Conservation (phyloP, 2,888 invertebrate species). For the Catocala sponsa region DNA sequence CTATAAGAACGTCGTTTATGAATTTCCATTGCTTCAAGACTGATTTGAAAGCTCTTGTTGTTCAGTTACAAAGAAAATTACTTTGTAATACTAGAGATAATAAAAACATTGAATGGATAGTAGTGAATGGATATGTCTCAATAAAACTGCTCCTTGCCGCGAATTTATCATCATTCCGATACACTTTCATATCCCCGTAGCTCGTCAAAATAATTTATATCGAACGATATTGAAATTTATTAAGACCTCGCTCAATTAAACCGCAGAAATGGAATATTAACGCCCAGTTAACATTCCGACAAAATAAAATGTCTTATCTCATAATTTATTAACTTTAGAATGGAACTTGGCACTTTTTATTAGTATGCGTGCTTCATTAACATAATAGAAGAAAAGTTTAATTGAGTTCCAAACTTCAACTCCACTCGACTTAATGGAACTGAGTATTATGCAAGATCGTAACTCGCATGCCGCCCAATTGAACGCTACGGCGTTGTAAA, state of each 20-base stretch:
- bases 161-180: no score
- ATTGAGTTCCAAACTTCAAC: conserved; percentile 63
- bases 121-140: no score
- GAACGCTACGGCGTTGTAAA: conserved; percentile 49
- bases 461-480: conserved; percentile 54
- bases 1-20: conserved; percentile 15
- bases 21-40: conserved; percentile 6
- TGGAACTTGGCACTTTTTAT: conserved; percentile 47
- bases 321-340: conserved; percentile 49
- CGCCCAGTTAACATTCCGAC: conserved; percentile 40
- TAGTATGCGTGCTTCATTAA: conserved; percentile 57
- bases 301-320: conserved; percentile 43
- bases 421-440: conserved; percentile 57
- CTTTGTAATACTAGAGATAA: no score
- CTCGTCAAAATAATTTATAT: no score
- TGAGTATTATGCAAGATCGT: conserved; percentile 58
- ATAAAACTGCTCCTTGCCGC: no score
- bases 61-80: not conserved
- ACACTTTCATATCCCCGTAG: no score
- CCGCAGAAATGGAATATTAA: conserved; percentile 31
- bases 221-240: no score
- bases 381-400: conserved; percentile 69
- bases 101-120: no score
- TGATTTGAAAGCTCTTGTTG: conserved; percentile 1
- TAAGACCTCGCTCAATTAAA: no score